phyloP scores from a whole-genome alignment of 1,140 invertebrate genomes.

The Zaprionus africanus region DNA sequence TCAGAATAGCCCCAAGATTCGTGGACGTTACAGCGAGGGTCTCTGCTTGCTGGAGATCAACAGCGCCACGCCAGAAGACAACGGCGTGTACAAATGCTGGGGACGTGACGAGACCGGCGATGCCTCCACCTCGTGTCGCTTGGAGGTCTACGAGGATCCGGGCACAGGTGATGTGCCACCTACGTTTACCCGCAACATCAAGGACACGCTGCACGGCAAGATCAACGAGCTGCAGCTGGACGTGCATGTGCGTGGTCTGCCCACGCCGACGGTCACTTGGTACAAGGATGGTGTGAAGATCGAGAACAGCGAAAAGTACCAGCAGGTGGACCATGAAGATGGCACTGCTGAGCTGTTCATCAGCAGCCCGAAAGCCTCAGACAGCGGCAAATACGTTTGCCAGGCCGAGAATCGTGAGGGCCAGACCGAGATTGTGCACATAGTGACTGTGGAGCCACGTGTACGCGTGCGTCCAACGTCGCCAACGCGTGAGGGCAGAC shows the following conservation, averaged over 20 bases:
- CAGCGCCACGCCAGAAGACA: conserved; percentile 86
- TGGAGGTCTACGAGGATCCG: conserved; percentile 76
- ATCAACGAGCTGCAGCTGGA: conserved; percentile 91
- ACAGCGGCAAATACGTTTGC: conserved; percentile 91
- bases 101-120: conserved; percentile 86
- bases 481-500: conserved; percentile 65
- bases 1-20: conserved; percentile 84
- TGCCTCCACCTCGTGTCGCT: conserved; percentile 66
- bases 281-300: conserved; percentile 89
- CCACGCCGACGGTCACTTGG: conserved; percentile 90
- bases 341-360: conserved; percentile 90
- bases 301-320: conserved; percentile 85
- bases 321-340: conserved; percentile 86
- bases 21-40: conserved; percentile 87
- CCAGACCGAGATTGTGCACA: conserved; percentile 77
- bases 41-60: conserved; percentile 87
- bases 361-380: conserved; percentile 86
- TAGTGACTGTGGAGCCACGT: conserved; percentile 72
- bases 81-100: conserved; percentile 88
- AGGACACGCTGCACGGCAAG: conserved; percentile 88
- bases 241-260: conserved; percentile 89
- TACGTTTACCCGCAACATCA: conserved; percentile 83
- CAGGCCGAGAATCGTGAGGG: conserved; percentile 86
- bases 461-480: conserved; percentile 60
- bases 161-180: conserved; percentile 81